These are phyloP conservation scores for Carassius auratus DNA, from an alignment of 2,113 vertebrate genomes.

Conservation along the genomic window DNA sequence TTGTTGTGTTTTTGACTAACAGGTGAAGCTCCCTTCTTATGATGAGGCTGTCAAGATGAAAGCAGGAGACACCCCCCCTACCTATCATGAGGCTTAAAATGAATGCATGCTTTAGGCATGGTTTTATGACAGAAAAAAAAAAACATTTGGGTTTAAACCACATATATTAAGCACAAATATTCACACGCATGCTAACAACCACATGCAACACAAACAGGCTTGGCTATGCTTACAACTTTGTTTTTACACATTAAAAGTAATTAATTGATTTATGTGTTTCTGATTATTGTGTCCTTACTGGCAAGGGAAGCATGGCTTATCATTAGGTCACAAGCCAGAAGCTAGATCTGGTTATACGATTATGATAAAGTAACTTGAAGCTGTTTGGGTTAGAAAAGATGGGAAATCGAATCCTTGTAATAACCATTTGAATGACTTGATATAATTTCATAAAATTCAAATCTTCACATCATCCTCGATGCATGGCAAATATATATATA, in stretches of 20 bases:
- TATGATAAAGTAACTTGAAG: not conserved
- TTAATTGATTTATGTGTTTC: not conserved
- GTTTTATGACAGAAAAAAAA: not conserved
- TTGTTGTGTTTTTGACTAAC: constrained; percentile 34
- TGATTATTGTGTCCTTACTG: not conserved
- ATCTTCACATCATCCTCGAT: not conserved
- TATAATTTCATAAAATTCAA: not conserved
- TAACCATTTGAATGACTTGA: not conserved
- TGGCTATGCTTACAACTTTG: not conserved
- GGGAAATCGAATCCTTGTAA: not conserved
- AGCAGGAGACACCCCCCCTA: constrained; percentile 68
- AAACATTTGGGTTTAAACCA: not conserved
- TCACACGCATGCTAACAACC: not conserved
- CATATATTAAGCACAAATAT: not conserved
- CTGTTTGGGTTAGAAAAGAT: not conserved
- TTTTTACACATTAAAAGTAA: not conserved
- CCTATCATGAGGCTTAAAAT: constrained; percentile 68
- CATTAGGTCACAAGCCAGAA: not conserved
- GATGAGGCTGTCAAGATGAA: constrained; percentile 79
- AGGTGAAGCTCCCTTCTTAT: constrained; percentile 78
- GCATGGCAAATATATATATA: not conserved
- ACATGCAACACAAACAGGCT: not conserved
- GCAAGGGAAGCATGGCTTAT: too few relatives aligned
- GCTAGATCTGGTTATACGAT: not conserved
- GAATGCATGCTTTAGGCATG: not conserved